These are phyloP conservation scores for Vannuccia rotundouncinata DNA, from an alignment of 2,888 invertebrate species.

Conservation along the genomic window DNA sequence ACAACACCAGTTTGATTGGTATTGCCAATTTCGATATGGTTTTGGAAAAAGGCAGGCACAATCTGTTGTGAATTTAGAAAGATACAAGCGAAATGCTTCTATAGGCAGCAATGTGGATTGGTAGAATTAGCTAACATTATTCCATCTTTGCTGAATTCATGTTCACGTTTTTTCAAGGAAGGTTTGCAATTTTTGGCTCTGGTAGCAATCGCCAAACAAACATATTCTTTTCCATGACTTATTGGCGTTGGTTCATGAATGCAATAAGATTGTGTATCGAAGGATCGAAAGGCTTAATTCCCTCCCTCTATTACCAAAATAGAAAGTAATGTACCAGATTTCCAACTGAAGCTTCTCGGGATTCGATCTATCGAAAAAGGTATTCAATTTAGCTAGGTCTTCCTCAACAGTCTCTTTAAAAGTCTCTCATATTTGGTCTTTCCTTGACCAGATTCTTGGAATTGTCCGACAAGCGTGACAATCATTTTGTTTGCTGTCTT, in stretches of 20 bases:
- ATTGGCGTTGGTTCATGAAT: constrained; percentile 23
- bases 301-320: constrained; percentile 26
- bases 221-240: constrained; percentile 23
- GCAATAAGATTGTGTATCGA: constrained; percentile 9
- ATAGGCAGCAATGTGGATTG: constrained; percentile 1
- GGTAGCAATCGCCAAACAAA: constrained; percentile 17
- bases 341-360: constrained; percentile 23
- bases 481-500: constrained; percentile 20
- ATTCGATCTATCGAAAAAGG: constrained; percentile 18
- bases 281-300: constrained; percentile 22
- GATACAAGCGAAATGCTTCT: constrained; percentile 26
- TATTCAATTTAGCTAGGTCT: constrained; percentile 17
- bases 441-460: not conserved
- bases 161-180: constrained; percentile 10
- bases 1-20: constrained; percentile 3
- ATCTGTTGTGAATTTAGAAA: constrained; percentile 11
- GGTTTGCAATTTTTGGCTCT: not conserved
- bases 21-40: not conserved
- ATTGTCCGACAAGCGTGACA: constrained; percentile 23
- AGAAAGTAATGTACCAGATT: constrained; percentile 23
- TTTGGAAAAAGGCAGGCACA: constrained; percentile 24
- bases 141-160: constrained; percentile 15
- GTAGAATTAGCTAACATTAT: constrained; percentile 17
- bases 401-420: constrained; percentile 17
- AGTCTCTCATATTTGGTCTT: constrained; percentile 1